These are phyloP conservation scores for Lithophane semibrunnea DNA, from an alignment of 2,888 invertebrate genomes.

Conservation along the genomic window DNA sequence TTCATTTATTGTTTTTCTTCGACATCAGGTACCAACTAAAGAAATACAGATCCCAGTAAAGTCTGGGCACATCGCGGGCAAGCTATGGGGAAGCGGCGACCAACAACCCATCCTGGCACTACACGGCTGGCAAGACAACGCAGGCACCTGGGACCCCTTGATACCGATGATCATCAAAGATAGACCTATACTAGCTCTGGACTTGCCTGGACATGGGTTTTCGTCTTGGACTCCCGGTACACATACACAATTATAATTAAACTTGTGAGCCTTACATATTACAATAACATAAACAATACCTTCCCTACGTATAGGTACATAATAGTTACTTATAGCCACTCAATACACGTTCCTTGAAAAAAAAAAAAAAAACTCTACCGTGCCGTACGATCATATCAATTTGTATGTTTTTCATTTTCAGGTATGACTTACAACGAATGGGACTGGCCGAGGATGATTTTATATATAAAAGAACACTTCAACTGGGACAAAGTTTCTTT, in stretches of 20 bases:
- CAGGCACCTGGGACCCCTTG: conserved; percentile 93
- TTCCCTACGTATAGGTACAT: background rate
- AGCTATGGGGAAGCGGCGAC: conserved; percentile 92
- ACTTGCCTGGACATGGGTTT: conserved; percentile 93
- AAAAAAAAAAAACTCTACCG: background rate
- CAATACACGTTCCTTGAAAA: background rate
- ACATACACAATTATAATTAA: background rate
- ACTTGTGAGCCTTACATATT: background rate
- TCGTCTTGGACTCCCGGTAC: conserved; percentile 92
- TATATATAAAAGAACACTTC: conserved; percentile 91
- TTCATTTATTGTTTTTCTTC: conserved; percentile 26
- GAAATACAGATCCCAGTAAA: conserved; percentile 93
- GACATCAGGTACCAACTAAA: conserved; percentile 84
- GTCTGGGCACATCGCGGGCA: conserved; percentile 93
- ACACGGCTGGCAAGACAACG: conserved; percentile 96
- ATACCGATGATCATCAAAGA: conserved; percentile 90
- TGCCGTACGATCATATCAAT: background rate
- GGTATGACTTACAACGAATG: conserved; percentile 84
- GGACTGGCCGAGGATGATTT: conserved; percentile 85
- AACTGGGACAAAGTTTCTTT: conserved; percentile 93
- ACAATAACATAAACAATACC: background rate
- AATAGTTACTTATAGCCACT: background rate
- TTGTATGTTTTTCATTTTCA: conserved; percentile 66
- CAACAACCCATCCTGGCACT: conserved; percentile 92
- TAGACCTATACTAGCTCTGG: conserved; percentile 90